Conservation (phyloP, 1,140 invertebrate genomes). For the Harpegnathos saltator region DNA sequence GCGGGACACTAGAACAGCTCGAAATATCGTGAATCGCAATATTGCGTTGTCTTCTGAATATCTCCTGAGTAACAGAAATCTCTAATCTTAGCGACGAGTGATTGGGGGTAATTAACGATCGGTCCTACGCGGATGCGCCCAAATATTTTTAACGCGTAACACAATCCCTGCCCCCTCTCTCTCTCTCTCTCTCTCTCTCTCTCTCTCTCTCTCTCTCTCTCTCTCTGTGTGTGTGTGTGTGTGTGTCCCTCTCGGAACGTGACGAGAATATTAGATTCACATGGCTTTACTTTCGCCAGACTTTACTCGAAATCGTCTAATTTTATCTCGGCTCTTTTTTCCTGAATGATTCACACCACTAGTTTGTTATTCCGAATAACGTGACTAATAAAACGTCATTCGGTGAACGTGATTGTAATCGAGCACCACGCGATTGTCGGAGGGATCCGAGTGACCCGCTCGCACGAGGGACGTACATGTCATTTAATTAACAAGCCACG, state of each 20-base stretch:
- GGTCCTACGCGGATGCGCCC: background rate
- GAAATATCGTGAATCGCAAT: background rate
- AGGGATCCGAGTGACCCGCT: background rate
- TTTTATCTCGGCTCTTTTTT: slow-evolving; percentile 23
- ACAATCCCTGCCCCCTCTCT: slow-evolving; percentile 6
- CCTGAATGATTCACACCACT: slow-evolving; percentile 59
- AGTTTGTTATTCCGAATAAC: slow-evolving; percentile 61
- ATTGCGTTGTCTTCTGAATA: background rate
- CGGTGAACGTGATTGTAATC: slow-evolving; percentile 41
- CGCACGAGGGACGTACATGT: background rate
- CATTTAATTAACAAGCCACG: slow-evolving; percentile 31
- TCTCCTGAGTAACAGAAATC: background rate
- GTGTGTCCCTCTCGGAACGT: too few relatives aligned
- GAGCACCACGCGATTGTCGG: background rate
- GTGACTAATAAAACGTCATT: slow-evolving; percentile 61
- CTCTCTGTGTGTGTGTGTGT: too few relatives aligned
- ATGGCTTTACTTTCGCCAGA: slow-evolving; percentile 22
- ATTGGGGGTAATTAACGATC: slow-evolving; percentile 46
- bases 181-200: too few relatives aligned
- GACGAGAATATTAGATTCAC: slow-evolving; percentile 29
- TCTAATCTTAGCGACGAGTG: slow-evolving; percentile 11
- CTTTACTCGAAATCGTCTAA: slow-evolving; percentile 44
- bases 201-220: too few relatives aligned
- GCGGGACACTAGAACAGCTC: background rate
- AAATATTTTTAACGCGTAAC: slow-evolving; percentile 36